Percentiles rank a stretch among this genome's conserved stretches.
Conservation (phyloP, 2,888 invertebrate species). For the Chloroclystis v-ata region DNA sequence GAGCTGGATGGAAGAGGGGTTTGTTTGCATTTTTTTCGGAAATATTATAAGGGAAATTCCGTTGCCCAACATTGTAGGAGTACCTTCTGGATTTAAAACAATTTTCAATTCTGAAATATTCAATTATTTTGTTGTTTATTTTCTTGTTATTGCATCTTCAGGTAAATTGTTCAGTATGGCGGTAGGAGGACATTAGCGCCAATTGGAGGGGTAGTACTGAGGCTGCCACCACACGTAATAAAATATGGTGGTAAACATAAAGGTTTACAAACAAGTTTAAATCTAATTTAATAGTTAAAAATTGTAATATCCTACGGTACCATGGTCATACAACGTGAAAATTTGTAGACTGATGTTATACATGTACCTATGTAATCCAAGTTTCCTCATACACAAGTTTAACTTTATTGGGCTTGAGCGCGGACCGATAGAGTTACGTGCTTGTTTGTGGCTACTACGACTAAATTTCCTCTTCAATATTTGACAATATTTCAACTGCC, state of each 20-base stretch:
- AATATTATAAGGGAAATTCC: no score
- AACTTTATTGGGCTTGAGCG: slow-evolving; percentile 29
- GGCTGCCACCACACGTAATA: no score
- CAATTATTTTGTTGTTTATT: no score
- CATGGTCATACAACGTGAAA: not conserved
- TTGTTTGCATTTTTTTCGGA: not conserved
- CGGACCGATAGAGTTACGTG: slow-evolving; percentile 11
- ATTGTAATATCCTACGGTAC: not conserved
- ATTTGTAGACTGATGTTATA: slow-evolving; percentile 16
- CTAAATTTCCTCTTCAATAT: not conserved
- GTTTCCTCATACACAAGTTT: slow-evolving; percentile 26
- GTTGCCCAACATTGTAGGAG: no score
- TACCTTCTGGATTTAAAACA: no score
- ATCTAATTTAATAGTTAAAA: not conserved
- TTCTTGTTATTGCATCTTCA: no score
- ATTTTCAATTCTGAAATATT: no score
- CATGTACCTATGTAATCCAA: slow-evolving; percentile 24
- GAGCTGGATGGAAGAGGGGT: not conserved
- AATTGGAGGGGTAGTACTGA: no score
- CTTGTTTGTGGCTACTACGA: not conserved
- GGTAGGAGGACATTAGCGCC: no score
- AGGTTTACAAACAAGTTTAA: no score
- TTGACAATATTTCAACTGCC: not conserved
- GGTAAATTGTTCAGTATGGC: no score
- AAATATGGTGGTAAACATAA: no score